Conservation (phyloP, 2,113 vertebrate genomes). For the Notothenia coriiceps region DNA sequence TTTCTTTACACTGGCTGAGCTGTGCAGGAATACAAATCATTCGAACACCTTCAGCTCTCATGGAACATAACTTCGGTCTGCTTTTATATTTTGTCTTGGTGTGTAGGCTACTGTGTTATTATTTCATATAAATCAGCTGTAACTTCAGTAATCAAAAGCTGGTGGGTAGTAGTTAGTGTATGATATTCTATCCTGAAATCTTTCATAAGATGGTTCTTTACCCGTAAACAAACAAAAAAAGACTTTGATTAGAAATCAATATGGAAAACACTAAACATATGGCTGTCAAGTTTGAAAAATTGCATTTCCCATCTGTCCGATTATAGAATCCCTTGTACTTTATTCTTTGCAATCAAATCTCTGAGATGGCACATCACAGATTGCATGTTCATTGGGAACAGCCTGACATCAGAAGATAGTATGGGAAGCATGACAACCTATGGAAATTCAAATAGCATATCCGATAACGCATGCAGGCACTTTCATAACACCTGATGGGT, state of each 20-base stretch:
- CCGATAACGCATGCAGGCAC: slow-evolving; percentile 39
- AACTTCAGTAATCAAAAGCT: neutral
- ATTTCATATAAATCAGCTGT: neutral
- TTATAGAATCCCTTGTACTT: slow-evolving; percentile 38
- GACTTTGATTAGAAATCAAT: slow-evolving; percentile 55
- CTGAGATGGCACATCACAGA: slow-evolving; percentile 53
- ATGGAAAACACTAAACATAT: slow-evolving; percentile 35
- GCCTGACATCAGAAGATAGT: slow-evolving; percentile 44
- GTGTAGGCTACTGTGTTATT: too few relatives aligned
- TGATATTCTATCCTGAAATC: neutral
- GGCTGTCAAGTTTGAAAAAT: slow-evolving; percentile 22
- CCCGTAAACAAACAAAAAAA: neutral
- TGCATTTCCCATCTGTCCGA: slow-evolving; percentile 55
- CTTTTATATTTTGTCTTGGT: neutral
- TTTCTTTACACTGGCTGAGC: neutral
- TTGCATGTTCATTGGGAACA: slow-evolving; percentile 43
- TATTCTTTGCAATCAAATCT: slow-evolving; percentile 58
- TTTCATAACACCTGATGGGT: slow-evolving; percentile 30
- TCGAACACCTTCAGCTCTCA: neutral
- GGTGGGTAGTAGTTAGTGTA: neutral
- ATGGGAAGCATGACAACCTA: slow-evolving; percentile 44
- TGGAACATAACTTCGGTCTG: neutral
- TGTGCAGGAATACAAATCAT: slow-evolving; percentile 4
- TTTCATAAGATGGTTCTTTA: neutral
- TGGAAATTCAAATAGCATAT: slow-evolving; percentile 66